Evolutionary conservation across 2,888 invertebrate genomes (phyloP).

Genomic region (Dynastes tityus): DNA sequence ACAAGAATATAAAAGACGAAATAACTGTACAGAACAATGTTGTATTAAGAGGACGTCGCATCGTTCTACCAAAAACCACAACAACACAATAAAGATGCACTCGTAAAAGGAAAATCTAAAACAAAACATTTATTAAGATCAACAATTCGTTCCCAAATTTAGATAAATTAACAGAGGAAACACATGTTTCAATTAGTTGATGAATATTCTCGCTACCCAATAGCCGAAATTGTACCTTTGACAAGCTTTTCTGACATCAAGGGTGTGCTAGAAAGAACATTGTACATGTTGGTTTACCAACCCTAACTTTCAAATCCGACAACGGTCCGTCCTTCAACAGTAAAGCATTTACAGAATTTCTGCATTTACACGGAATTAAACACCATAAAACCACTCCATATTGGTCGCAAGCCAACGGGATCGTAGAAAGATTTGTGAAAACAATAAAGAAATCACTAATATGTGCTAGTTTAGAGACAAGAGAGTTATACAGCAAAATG

Average conservation of each 20-base stretch:
- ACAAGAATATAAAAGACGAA: background rate
- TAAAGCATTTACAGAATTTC: slow-evolving; percentile 42
- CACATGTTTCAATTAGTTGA: background rate
- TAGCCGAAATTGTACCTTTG: slow-evolving; percentile 21
- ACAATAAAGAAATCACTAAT: slow-evolving; percentile 21
- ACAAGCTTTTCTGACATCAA: slow-evolving; percentile 27
- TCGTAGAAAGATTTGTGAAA: slow-evolving; percentile 52
- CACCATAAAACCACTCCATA: slow-evolving; percentile 51
- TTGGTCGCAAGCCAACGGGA: slow-evolving; percentile 56
- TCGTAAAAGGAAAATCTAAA: slow-evolving; percentile 30
- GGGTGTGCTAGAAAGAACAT: slow-evolving; percentile 18
- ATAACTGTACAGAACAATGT: background rate
- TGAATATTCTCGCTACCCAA: slow-evolving; percentile 38
- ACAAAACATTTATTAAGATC: slow-evolving; percentile 1
- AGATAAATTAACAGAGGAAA: slow-evolving; percentile 5
- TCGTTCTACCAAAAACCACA: slow-evolving; percentile 46
- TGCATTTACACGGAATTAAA: slow-evolving; percentile 45
- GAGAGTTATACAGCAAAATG: background rate
- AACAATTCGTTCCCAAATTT: slow-evolving; percentile 21
- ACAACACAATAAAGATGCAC: too few species aligned
- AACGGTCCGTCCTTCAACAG: slow-evolving; percentile 46
- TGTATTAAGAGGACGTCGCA: slow-evolving; percentile 8
- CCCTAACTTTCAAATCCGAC: background rate
- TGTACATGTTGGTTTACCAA: slow-evolving; percentile 32
- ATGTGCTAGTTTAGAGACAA: slow-evolving; percentile 23